phyloP scores from a whole-genome alignment of 2,888 invertebrate genomes.

The Drosophila mimica region DNA sequence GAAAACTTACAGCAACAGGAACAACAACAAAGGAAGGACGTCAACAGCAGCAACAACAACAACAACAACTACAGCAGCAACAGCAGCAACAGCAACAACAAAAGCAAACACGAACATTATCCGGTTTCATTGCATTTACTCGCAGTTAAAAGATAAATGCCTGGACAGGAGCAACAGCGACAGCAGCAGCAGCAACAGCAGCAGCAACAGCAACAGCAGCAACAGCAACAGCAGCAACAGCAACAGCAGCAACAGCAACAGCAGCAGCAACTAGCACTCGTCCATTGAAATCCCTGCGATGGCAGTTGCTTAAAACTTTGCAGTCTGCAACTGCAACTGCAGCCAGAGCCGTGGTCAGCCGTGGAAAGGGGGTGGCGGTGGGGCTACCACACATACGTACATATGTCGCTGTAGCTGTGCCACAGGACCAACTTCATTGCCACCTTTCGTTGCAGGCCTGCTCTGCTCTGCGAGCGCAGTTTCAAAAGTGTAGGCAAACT shows the following conservation, averaged over 20 bases:
- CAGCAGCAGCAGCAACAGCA: neutral
- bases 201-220: too few relatives aligned
- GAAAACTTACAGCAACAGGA: constrained; percentile 18
- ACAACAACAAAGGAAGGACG: neutral
- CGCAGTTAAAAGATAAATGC: constrained; percentile 57
- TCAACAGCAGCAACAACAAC: constrained; percentile 6
- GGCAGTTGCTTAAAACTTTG: constrained; percentile 54
- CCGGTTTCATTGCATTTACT: constrained; percentile 48
- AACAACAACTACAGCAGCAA: constrained; percentile 1
- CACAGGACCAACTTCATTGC: constrained; percentile 33
- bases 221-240: neutral
- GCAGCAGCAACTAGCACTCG: neutral
- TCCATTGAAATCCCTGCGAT: constrained; percentile 37
- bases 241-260: neutral
- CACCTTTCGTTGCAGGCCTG: neutral
- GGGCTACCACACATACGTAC: neutral
- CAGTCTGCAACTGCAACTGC: constrained; percentile 10
- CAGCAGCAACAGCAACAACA: neutral
- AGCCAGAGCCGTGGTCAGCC: neutral
- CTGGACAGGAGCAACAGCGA: constrained; percentile 35
- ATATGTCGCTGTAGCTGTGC: neutral
- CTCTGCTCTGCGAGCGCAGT: neutral
- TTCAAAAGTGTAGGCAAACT: constrained; percentile 48
- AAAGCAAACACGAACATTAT: constrained; percentile 27
- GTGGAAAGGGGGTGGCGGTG: neutral